These are phyloP conservation scores for Drosophila sp. DNA, from an alignment of 1,140 invertebrate species.

Conservation along the genomic window DNA sequence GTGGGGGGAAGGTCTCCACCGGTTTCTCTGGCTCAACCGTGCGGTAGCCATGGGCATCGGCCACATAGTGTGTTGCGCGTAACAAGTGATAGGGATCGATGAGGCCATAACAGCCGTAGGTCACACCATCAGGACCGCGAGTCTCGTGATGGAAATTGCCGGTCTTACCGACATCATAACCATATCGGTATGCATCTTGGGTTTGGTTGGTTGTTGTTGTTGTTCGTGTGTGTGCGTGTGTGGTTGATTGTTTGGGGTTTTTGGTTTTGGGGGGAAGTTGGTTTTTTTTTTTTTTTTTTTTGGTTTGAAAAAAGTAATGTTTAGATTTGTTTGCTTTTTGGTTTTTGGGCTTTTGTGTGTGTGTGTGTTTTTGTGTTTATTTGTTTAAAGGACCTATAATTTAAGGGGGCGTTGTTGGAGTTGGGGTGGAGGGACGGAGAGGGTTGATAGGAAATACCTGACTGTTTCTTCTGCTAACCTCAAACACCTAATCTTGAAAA, in stretches of 20 bases:
- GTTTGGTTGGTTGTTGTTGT: conserved; percentile 17
- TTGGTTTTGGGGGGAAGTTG: conserved; percentile 17
- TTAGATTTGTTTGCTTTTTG: conserved; percentile 43
- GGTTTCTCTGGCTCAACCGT: conserved; percentile 87
- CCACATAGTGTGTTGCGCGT: conserved; percentile 89
- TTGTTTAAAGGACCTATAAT: conserved; percentile 32
- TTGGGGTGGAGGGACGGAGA: not conserved
- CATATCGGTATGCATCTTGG: conserved; percentile 87
- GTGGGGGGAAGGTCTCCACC: conserved; percentile 87
- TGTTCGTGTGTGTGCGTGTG: conserved; percentile 14
- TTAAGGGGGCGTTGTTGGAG: conserved; percentile 7
- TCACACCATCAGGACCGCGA: conserved; percentile 88
- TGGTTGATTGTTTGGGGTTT: conserved; percentile 17
- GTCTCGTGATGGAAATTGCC: conserved; percentile 92
- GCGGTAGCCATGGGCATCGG: conserved; percentile 90
- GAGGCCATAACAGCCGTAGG: conserved; percentile 91
- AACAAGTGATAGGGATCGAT: conserved; percentile 88
- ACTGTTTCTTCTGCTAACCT: conserved; percentile 4
- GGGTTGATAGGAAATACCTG: not conserved
- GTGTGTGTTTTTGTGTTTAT: conserved; percentile 18
- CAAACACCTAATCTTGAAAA: conserved; percentile 23
- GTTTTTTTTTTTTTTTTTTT: conserved; percentile 17
- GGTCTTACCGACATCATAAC: conserved; percentile 88
- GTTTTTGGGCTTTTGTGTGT: conserved; percentile 27
- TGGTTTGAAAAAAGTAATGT: conserved; percentile 44